phyloP scores from a whole-genome alignment of 1,140 invertebrate genomes.

The Paraescarpia echinospica region DNA sequence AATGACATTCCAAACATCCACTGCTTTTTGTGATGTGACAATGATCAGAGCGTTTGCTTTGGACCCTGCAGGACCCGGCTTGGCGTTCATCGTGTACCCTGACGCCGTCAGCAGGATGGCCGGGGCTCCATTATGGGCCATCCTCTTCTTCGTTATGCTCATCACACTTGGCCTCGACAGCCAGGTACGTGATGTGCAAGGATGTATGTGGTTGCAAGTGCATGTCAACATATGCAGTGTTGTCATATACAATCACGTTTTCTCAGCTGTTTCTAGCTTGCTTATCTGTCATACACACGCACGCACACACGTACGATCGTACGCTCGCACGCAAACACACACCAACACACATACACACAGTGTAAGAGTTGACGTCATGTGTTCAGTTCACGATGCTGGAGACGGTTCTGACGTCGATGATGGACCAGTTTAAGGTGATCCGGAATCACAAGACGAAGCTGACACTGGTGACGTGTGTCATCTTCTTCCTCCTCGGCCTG shows the following conservation, averaged over 20 bases:
- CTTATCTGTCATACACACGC: too few species aligned
- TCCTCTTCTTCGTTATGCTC: conserved; percentile 96
- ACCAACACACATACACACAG: too few species aligned
- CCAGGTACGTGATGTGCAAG: conserved; percentile 12
- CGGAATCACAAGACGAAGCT: conserved; percentile 41
- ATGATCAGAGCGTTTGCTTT: neutral
- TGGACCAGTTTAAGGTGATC: conserved; percentile 68
- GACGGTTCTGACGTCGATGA: conserved; percentile 69
- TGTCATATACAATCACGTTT: too few species aligned
- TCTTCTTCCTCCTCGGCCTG: conserved; percentile 35
- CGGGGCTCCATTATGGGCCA: conserved; percentile 88
- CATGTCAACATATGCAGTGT: too few species aligned
- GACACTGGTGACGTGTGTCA: conserved; percentile 26
- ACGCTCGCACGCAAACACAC: too few species aligned
- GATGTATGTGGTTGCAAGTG: too few species aligned
- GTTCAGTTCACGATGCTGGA: conserved; percentile 77
- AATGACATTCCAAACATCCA: too few species aligned
- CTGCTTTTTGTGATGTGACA: neutral
- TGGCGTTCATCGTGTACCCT: conserved; percentile 94
- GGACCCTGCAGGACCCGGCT: conserved; percentile 68
- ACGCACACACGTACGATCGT: too few species aligned
- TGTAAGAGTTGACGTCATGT: neutral
- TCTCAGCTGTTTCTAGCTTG: too few species aligned
- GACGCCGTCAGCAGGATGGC: conserved; percentile 91
- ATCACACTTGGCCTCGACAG: conserved; percentile 83